Conservation (phyloP, 2,797 vertebrate genomes). For the Sebastes wilsoni region DNA sequence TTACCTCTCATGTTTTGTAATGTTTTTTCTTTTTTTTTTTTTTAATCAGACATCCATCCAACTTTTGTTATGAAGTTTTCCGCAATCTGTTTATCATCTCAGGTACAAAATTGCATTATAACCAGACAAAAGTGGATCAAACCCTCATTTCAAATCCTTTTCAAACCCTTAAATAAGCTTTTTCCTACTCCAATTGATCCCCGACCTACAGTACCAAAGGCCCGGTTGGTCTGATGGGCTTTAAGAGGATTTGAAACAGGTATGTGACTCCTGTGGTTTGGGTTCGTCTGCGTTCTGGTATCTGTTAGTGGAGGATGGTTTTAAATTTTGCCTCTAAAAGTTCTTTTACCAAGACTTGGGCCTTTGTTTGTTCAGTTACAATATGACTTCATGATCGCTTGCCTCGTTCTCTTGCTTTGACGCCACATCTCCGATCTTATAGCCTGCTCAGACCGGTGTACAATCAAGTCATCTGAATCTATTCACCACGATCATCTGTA, state of each 20-base stretch:
- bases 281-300: conserved; percentile 47
- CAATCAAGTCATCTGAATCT: no score
- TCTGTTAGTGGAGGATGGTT: conserved; percentile 49
- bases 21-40: conserved; percentile 49
- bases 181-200: neutral
- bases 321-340: conserved; percentile 52
- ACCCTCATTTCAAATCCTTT: conserved; percentile 46
- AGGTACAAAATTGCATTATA: conserved; percentile 76
- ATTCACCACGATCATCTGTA: no score
- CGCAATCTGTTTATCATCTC: conserved; percentile 82
- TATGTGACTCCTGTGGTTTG: conserved; percentile 43
- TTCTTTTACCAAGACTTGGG: conserved; percentile 27
- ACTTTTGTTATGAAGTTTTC: conserved; percentile 78
- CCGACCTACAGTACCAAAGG: neutral
- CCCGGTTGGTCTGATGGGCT: neutral
- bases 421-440: no score
- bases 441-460: no score
- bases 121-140: conserved; percentile 65
- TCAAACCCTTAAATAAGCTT: neutral
- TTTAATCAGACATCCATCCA: conserved; percentile 83
- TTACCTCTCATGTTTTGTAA: conserved; percentile 73
- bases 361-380: no score
- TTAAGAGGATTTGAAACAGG: conserved; percentile 45
- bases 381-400: no score
- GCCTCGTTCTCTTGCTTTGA: no score